phyloP scores from a whole-genome alignment of 2,113 vertebrate genomes.

The Puntigrus tetrazona region DNA sequence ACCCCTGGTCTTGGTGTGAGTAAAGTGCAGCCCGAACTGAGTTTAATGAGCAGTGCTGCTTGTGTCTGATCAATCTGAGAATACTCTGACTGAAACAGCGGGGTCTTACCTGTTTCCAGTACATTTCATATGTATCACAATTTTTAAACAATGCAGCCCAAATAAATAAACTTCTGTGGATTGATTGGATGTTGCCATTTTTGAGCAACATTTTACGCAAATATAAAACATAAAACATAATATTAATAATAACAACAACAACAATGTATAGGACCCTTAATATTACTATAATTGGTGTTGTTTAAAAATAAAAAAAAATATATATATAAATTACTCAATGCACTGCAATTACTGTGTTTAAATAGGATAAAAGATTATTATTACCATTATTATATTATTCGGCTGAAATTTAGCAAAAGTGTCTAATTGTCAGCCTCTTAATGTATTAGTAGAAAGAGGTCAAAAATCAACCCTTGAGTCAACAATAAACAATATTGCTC shows the following conservation, averaged over 20 bases:
- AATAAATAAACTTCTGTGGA: background rate
- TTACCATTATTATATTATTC: no score
- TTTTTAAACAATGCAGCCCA: background rate
- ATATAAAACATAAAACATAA: no score
- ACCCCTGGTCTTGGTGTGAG: slow-evolving; percentile 55
- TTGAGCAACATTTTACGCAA: background rate
- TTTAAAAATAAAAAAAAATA: no score
- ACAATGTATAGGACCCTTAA: no score
- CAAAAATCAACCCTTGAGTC: background rate
- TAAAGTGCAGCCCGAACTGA: slow-evolving; percentile 23
- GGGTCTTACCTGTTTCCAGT: background rate
- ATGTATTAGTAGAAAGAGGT: background rate
- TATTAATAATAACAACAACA: no score
- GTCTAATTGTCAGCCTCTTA: background rate
- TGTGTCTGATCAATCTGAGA: background rate
- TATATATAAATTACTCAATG: no score
- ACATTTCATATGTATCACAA: no score
- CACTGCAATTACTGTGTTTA: background rate
- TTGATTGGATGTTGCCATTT: background rate
- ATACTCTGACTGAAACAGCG: background rate
- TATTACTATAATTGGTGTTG: no score
- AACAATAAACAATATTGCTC: background rate
- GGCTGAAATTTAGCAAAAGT: background rate
- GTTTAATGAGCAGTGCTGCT: slow-evolving; percentile 32
- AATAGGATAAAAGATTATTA: background rate